phyloP scores from a whole-genome alignment of 2,888 invertebrate genomes.

The Drosophila prostipennis region DNA sequence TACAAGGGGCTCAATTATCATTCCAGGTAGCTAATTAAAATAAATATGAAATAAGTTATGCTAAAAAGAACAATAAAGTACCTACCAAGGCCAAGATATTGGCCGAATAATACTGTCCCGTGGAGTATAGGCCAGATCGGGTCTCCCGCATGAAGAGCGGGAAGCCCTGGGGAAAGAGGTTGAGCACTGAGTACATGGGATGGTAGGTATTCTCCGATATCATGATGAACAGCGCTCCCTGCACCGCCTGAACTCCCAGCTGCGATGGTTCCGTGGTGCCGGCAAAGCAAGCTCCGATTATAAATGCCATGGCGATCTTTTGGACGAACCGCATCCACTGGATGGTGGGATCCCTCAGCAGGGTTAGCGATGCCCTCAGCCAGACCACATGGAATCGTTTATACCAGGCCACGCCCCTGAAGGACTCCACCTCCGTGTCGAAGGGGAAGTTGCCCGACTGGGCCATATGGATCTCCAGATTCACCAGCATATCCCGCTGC shows the following conservation, averaged over 20 bases:
- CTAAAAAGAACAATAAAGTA: too few relatives aligned
- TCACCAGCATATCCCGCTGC: conserved; percentile 90
- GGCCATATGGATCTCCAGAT: conserved; percentile 89
- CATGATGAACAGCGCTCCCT: conserved; percentile 94
- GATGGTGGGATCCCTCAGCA: conserved; percentile 91
- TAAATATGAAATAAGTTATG: too few relatives aligned
- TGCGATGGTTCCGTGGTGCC: conserved; percentile 90
- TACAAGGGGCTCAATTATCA: conserved; percentile 92
- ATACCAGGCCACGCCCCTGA: conserved; percentile 88
- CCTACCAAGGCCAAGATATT: conserved; percentile 92
- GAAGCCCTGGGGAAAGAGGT: conserved; percentile 91
- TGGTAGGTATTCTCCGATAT: conserved; percentile 96
- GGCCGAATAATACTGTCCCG: conserved; percentile 91
- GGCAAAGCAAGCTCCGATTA: conserved; percentile 93
- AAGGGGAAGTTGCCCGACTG: conserved; percentile 85
- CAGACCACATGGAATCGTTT: conserved; percentile 91
- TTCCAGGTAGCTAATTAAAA: conserved; percentile 89
- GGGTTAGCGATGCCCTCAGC: conserved; percentile 89
- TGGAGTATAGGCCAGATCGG: conserved; percentile 92
- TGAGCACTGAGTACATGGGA: conserved; percentile 95
- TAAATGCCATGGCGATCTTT: conserved; percentile 90
- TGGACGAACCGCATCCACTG: conserved; percentile 91
- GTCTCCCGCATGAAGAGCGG: conserved; percentile 93
- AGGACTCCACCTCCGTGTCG: conserved; percentile 81
- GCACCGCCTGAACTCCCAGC: conserved; percentile 93